Evolutionary conservation across 2,888 invertebrate species (phyloP).

Genomic region (Lasioglossum oenotherae): DNA sequence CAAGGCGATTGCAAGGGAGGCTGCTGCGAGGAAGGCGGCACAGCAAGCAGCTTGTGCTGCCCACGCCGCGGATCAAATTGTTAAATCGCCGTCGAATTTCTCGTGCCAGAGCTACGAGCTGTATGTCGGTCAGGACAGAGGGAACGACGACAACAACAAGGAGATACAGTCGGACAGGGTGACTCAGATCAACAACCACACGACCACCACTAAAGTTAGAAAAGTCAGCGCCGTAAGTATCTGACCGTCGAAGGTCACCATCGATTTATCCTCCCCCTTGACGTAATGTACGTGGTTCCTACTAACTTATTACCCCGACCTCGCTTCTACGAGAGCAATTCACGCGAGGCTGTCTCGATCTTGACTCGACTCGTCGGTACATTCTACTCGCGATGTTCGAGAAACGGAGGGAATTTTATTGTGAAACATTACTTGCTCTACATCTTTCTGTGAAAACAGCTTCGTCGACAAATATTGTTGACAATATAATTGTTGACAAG

Average conservation of each 20-base stretch:
- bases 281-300: constrained; percentile 58
- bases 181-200: constrained; percentile 82
- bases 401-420: neutral
- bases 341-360: constrained; percentile 62
- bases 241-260: constrained; percentile 35
- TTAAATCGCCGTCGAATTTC: constrained; percentile 96
- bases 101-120: constrained; percentile 97
- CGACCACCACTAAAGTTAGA: constrained; percentile 89
- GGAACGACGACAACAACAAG: constrained; percentile 95
- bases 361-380: constrained; percentile 68
- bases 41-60: constrained; percentile 80
- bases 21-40: constrained; percentile 89
- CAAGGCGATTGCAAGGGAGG: constrained; percentile 85
- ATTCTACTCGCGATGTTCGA: constrained; percentile 1
- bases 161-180: constrained; percentile 92
- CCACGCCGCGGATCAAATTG: constrained; percentile 87
- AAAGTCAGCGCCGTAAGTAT: constrained; percentile 96
- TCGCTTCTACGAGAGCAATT: constrained; percentile 70
- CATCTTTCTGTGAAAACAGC: no score
- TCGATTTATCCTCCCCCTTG: constrained; percentile 53
- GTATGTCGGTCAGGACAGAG: constrained; percentile 95
- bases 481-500: no score
- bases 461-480: no score
- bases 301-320: constrained; percentile 51
- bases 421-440: neutral